Conservation (phyloP, 1,140 invertebrate genomes). For the Antheraea pernyi region DNA sequence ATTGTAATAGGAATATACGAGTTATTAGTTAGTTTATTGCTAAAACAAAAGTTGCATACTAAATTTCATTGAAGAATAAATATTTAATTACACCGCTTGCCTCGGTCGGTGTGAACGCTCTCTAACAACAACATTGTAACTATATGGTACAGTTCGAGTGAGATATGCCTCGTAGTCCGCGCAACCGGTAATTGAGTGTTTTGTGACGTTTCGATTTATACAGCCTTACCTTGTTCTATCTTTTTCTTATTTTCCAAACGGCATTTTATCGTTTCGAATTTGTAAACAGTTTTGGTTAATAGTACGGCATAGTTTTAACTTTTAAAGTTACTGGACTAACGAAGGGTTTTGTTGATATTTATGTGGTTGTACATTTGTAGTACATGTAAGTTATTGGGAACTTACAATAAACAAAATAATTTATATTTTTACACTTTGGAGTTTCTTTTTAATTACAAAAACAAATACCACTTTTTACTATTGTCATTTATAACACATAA, state of each 20-base stretch:
- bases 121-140: background rate
- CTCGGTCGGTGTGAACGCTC: background rate
- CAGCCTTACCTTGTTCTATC: background rate
- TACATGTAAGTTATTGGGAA: no score
- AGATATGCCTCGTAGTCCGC: background rate
- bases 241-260: background rate
- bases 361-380: no score
- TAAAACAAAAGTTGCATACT: no score
- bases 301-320: background rate
- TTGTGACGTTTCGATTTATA: slow-evolving; percentile 8
- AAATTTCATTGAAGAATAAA: no score
- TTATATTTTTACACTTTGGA: no score
- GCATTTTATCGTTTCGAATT: slow-evolving; percentile 3
- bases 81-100: no score
- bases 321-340: background rate
- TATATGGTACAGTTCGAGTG: background rate
- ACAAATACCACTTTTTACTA: no score
- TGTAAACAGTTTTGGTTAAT: slow-evolving; percentile 6
- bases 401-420: no score
- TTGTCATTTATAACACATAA: no score
- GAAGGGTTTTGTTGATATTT: background rate
- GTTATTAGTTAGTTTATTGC: no score
- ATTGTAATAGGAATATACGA: no score
- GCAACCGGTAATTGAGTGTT: slow-evolving; percentile 4
- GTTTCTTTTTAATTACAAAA: no score